Evolutionary conservation across 2,797 vertebrate genomes (phyloP).

Genomic region (Ispidina picta): DNA sequence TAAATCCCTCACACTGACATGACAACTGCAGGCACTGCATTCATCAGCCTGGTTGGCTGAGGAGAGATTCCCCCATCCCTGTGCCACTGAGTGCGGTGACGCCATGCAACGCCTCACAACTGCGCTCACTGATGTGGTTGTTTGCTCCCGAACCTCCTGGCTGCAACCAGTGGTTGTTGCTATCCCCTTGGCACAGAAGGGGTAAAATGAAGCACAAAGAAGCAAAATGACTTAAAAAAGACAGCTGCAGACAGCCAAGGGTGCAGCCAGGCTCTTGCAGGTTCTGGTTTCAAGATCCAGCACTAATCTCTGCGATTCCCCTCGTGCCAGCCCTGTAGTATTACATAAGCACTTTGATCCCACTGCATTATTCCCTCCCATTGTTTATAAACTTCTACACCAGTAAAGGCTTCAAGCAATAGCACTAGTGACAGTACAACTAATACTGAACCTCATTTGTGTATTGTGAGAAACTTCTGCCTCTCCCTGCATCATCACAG

Average conservation of each 20-base stretch:
- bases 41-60: not conserved
- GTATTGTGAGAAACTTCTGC: not conserved
- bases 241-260: not conserved
- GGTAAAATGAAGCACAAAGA: not conserved
- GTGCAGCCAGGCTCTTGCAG: not conserved
- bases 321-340: accelerated
- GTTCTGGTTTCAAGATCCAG: not conserved
- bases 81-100: accelerated
- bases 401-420: not conserved
- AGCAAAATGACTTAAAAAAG: not conserved
- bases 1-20: not conserved
- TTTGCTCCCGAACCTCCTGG: not conserved
- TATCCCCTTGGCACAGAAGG: not conserved
- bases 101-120: not conserved
- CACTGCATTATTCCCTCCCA: not conserved
- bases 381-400: not conserved
- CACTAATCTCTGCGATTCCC: not conserved
- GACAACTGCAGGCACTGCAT: not conserved
- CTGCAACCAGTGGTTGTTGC: not conserved
- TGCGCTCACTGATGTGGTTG: not conserved
- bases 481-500: not conserved
- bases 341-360: not conserved
- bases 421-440: not conserved
- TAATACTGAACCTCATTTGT: not conserved
- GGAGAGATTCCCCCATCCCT: not conserved